These are phyloP conservation scores for Etia nguti DNA, from an alignment of 2,113 vertebrate species.

Conservation along the genomic window DNA sequence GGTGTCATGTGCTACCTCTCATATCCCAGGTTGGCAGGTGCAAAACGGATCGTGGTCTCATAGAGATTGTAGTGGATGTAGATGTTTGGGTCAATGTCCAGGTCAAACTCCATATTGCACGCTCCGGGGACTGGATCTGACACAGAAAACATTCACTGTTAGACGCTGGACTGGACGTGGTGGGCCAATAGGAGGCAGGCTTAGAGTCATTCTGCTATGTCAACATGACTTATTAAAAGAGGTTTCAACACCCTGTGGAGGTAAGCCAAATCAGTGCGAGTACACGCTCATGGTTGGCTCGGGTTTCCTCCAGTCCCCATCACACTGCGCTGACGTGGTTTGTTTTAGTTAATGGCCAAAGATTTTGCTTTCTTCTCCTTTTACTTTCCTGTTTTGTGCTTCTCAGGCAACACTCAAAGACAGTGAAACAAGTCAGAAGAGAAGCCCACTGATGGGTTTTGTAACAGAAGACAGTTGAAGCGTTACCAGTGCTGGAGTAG, in stretches of 20 bases:
- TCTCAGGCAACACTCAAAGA: not conserved
- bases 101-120: slow-evolving; percentile 84
- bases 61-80: slow-evolving; percentile 85
- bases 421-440: not conserved
- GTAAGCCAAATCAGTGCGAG: not conserved
- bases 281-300: not conserved
- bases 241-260: not conserved
- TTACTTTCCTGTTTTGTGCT: slow-evolving; percentile 6
- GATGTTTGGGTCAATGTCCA: slow-evolving; percentile 87
- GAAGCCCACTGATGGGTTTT: not conserved
- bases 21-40: slow-evolving; percentile 86
- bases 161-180: not conserved
- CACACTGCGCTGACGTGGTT: not conserved
- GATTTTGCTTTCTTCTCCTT: not conserved
- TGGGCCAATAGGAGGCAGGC: not conserved
- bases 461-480: not conserved
- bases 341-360: not conserved
- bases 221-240: not conserved
- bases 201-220: not conserved
- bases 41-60: slow-evolving; percentile 82
- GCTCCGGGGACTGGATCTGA: slow-evolving; percentile 92
- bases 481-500: slow-evolving; percentile 76
- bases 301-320: not conserved
- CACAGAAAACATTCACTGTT: not conserved
- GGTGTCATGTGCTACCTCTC: slow-evolving; percentile 68